Base-by-base conservation (phyloP, 53 echinoderm and acorn worm genomes). In the Hippasteria phrygiana region DNA sequence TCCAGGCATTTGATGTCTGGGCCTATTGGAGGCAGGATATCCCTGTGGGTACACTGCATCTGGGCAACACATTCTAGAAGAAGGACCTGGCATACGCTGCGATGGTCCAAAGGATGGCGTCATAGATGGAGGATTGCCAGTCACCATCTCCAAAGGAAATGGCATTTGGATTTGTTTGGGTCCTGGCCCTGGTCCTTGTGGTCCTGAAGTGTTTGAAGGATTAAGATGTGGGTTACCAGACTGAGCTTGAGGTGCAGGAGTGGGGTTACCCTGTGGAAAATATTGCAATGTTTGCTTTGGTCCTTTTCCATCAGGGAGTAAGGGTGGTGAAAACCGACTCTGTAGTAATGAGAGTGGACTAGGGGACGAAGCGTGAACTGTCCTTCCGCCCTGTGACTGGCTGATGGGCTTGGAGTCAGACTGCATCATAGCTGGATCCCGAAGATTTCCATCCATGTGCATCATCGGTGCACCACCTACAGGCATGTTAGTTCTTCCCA, bases 141-240 rank as follows among this genome's bases (percentile, higher is more conserved):
- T 94, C 22, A 97, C 93, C 97, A 97, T 95, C 82, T 95, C 95
- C 92, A 97, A 82, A 7, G 95, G 97, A 74, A 97, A 97, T 46
- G 97, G 97, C 93, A 95, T 95, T 91, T 97, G 95, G 70, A 97
- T 97, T 91, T 97, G 97, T 87, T 97, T 97, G 36, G 97, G 97
- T 71, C 93, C 93, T 65, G 92, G 78, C 18, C 93, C 92, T 7
- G 88, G 88, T 27, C 90, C 88, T 51, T 70, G 85, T 32, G 80
- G 73, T 62, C 81, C 81, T 32, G 82, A 18, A 24, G 90, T 72
- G 63, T 82, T 90, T 13, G 95, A 87, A 41, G 91, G 97, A 66
- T 97, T 97, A 0, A 97, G 73, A 73, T 97, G 97, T 0, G 97
- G 97, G 88, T 97, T 97, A 13, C 97, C 97, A 0, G 92, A 88